Percentiles rank a stretch among this genome's conserved stretches.
Evolutionary conservation across 2,888 invertebrate genomes (phyloP).

Genomic region (Melolontha melolontha): DNA sequence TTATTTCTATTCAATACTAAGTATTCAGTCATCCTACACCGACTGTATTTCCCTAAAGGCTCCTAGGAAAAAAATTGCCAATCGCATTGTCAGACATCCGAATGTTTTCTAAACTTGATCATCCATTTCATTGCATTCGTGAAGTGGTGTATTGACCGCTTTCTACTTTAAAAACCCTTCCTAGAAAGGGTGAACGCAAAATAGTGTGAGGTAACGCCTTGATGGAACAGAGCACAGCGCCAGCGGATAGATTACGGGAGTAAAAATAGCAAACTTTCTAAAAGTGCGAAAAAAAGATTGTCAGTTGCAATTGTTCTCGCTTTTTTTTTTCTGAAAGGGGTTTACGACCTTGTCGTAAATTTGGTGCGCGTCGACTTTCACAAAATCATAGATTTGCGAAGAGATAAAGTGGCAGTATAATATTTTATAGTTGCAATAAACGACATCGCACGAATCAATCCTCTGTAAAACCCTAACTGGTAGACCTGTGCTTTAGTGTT

Average conservation of each 20-base stretch:
- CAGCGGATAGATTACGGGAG: constrained; percentile 8
- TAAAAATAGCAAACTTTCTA: constrained; percentile 35
- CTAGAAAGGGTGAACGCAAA: constrained; percentile 17
- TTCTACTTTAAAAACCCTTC: constrained; percentile 4
- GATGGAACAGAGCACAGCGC: neutral
- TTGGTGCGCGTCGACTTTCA: constrained; percentile 34
- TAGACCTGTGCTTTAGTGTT: constrained; percentile 23
- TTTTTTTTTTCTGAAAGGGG: constrained; percentile 22
- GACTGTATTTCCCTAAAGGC: no score
- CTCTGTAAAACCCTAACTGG: constrained; percentile 1
- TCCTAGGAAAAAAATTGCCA: no score
- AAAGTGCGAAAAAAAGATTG: constrained; percentile 37
- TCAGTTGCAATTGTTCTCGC: constrained; percentile 33
- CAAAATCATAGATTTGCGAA: constrained; percentile 39
- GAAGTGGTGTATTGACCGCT: no score
- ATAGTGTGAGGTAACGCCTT: constrained; percentile 1
- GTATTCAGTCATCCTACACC: no score
- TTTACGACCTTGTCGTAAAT: constrained; percentile 34
- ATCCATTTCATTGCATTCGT: no score
- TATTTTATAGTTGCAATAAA: constrained; percentile 39
- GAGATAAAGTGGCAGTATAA: constrained; percentile 39
- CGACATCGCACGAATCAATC: constrained; percentile 37
- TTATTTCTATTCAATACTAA: no score
- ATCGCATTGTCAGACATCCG: no score
- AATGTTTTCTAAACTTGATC: no score